phyloP scores from a whole-genome alignment of 2,797 vertebrate species.

The Oreonectes daqikongensis region DNA sequence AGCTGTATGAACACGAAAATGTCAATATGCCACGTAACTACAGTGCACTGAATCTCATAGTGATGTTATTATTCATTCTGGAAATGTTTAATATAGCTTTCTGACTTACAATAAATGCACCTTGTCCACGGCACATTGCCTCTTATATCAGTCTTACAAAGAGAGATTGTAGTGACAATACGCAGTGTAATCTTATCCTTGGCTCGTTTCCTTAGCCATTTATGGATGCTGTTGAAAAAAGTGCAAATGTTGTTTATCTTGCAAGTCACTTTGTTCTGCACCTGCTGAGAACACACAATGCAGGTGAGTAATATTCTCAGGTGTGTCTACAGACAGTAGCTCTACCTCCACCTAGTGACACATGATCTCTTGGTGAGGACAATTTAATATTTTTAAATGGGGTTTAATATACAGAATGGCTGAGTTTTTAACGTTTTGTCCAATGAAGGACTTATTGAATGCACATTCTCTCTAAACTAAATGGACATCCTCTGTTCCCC shows the following conservation, averaged over 20 bases:
- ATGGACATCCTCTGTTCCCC: neutral
- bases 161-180: neutral
- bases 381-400: neutral
- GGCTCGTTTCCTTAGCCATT: constrained; percentile 25
- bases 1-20: constrained; percentile 52
- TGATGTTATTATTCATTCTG: constrained; percentile 37
- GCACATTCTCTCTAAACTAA: neutral
- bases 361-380: neutral
- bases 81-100: constrained; percentile 41
- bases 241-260: neutral
- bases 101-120: constrained; percentile 49
- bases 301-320: constrained; percentile 12
- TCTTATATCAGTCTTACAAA: neutral
- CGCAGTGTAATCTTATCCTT: constrained; percentile 1
- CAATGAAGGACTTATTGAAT: neutral
- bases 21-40: constrained; percentile 53
- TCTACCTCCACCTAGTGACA: constrained; percentile 29
- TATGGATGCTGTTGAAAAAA: constrained; percentile 22
- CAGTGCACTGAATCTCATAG: constrained; percentile 43
- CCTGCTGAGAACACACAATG: constrained; percentile 23
- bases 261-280: constrained; percentile 27
- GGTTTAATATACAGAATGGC: neutral
- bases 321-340: constrained; percentile 10
- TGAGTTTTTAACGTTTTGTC: constrained; percentile 2
- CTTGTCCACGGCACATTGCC: neutral